Evolutionary conservation across 2,888 invertebrate species (phyloP), one percentile per base, ranked within the genome.

Genomic region (Leptinotarsa juncta): DNA sequence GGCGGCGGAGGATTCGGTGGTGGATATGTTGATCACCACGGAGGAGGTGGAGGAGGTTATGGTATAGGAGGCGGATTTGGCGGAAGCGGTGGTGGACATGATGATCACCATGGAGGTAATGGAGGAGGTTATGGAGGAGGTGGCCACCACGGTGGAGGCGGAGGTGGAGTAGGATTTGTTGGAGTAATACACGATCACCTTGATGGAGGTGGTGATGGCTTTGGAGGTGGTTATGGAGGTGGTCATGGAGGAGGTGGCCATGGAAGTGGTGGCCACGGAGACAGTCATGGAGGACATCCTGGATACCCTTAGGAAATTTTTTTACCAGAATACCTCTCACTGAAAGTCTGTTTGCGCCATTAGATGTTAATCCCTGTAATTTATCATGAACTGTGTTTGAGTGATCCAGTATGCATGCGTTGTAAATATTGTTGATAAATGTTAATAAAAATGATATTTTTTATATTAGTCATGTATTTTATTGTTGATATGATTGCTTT

Each of bases 381-480:
- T 73, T 73, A 73, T 73, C 68, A 55, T 65, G 26, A 65, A 65
- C 65, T 53, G 55, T 57, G 69, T 26, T 72, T 32, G 62, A 65
- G 68, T 73, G 51, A 53, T 23, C 20, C 50, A 51, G 65, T 69
- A 67, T 68, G 68, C 51, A 26, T 73, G 73, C 53, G 53, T 65
- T 73, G 73, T 73, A 73, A 62, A 73, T 73, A 73, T 68, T 73
- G 67, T 73, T 73, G 69, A 57, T 69, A 23, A 20, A 49, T 69
- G 5, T 57, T 53, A 69, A 69, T 69, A 69, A 69, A 68, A 55
- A 15, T n/a, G 16, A 57, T 62, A 42, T 62, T 62, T 42, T 69
- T 57, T 57, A 69, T 69, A 53, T 69, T 69, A 57, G 7, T 65
- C 18, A 57, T 23, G 18, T 42, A 12, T 42, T 42, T 42, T 42